Evolutionary conservation across 2,888 invertebrate species (phyloP).

Genomic region (Ectemnius lituratus): DNA sequence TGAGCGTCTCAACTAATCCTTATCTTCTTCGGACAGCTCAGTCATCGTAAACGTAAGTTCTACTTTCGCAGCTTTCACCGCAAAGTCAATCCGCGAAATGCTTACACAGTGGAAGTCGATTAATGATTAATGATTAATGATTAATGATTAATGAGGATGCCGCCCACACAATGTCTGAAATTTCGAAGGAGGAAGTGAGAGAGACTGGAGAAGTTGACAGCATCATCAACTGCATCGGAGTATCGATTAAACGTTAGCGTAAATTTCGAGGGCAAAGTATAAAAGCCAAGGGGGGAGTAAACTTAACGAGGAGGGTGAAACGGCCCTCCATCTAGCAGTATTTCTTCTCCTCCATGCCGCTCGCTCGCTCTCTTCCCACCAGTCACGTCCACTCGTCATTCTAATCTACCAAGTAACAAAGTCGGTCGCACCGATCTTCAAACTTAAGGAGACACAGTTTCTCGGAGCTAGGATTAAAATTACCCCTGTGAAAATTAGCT

Average conservation of each 20-base stretch:
- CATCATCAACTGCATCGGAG: slow-evolving; percentile 23
- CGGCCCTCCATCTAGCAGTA: slow-evolving; percentile 24
- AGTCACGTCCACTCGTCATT: slow-evolving; percentile 11
- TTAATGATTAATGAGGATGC: slow-evolving; percentile 38
- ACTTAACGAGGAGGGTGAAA: background rate
- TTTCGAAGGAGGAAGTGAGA: background rate
- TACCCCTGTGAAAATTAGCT: too few relatives aligned
- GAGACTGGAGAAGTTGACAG: slow-evolving; percentile 31
- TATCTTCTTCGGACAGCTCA: too few relatives aligned
- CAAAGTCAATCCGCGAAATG: too few relatives aligned
- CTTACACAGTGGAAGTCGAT: slow-evolving; percentile 12
- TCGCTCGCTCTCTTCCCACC: slow-evolving; percentile 6
- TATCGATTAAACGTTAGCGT: slow-evolving; percentile 11
- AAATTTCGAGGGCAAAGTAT: background rate
- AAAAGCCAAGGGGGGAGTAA: slow-evolving; percentile 14
- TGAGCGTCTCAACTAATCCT: too few relatives aligned
- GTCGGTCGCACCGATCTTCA: too few relatives aligned
- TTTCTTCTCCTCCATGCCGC: slow-evolving; percentile 1
- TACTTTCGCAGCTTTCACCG: too few relatives aligned
- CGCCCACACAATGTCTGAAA: slow-evolving; percentile 36
- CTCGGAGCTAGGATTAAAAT: too few relatives aligned
- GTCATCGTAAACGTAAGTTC: too few relatives aligned
- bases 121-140: slow-evolving; percentile 34
- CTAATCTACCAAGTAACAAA: too few relatives aligned
- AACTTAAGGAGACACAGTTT: too few relatives aligned